phyloP scores from a whole-genome alignment of 2,888 invertebrate genomes.

The Dusona sp. region DNA sequence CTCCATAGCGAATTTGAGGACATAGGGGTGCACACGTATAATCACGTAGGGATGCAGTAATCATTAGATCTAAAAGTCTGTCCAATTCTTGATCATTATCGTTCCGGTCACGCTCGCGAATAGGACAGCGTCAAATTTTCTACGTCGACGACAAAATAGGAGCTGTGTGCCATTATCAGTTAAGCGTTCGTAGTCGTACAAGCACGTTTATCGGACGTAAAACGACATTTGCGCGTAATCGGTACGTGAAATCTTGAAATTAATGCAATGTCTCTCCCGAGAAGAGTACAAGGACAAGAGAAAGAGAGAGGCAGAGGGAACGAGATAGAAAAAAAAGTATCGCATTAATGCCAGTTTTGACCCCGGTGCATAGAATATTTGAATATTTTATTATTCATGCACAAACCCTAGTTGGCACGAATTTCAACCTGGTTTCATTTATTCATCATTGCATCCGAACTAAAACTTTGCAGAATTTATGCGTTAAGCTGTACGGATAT shows the following conservation, averaged over 20 bases:
- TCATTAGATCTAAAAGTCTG: constrained; percentile 1
- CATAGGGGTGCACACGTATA: not conserved
- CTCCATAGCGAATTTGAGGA: not conserved
- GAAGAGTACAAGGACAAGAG: constrained; percentile 12
- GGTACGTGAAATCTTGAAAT: constrained; percentile 56
- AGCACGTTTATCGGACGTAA: constrained; percentile 36
- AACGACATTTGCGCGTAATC: constrained; percentile 56
- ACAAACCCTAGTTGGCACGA: constrained; percentile 6
- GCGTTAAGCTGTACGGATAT: not conserved
- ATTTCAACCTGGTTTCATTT: constrained; percentile 19
- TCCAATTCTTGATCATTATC: constrained; percentile 51
- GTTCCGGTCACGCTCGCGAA: constrained; percentile 56
- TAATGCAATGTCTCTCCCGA: constrained; percentile 41
- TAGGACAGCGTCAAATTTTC: constrained; percentile 30
- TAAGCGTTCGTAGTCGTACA: not conserved
- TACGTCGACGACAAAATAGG: constrained; percentile 20
- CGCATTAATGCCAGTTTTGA: constrained; percentile 42
- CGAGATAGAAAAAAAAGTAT: constrained; percentile 11
- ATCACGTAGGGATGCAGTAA: constrained; percentile 1
- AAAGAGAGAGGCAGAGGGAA: not conserved
- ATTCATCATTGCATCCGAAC: not conserved
- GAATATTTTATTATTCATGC: constrained; percentile 62
- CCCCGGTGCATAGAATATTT: constrained; percentile 45
- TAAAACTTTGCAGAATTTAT: not conserved
- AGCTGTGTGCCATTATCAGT: constrained; percentile 20